Conservation (phyloP, 1,140 invertebrate genomes). For the Aphelinus certus region DNA sequence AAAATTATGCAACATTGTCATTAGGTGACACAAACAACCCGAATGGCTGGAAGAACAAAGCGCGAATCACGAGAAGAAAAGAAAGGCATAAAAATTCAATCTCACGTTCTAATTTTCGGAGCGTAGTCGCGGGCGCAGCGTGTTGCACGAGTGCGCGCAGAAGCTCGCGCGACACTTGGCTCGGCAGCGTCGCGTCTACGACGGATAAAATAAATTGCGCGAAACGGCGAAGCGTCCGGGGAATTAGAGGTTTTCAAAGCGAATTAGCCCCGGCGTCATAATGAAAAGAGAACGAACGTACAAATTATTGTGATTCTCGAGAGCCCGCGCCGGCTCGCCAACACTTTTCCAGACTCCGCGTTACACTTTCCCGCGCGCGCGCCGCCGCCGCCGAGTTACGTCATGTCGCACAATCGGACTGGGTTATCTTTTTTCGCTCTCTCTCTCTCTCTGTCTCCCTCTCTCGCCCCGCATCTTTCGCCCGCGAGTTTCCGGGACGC, state of each 20-base stretch:
- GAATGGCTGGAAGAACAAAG: no score
- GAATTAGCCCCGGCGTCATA: slow-evolving; percentile 15
- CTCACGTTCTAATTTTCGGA: slow-evolving; percentile 2
- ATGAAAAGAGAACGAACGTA: slow-evolving; percentile 19
- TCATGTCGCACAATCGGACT: slow-evolving; percentile 20
- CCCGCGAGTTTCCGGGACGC: slow-evolving; percentile 1
- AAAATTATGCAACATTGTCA: no score
- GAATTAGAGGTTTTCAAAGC: no score
- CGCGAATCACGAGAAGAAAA: no score
- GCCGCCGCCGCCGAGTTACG: slow-evolving; percentile 9
- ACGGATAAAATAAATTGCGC: background rate
- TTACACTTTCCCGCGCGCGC: slow-evolving; percentile 30
- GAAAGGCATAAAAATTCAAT: background rate
- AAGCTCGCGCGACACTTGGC: no score
- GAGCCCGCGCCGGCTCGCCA: background rate
- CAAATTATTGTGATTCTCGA: slow-evolving; percentile 27
- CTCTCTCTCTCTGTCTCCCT: background rate
- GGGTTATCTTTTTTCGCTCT: slow-evolving; percentile 14
- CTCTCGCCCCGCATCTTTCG: background rate
- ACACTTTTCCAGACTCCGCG: slow-evolving; percentile 25
- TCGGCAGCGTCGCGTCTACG: background rate
- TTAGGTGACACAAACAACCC: no score
- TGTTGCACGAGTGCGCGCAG: no score
- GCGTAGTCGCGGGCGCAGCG: no score
- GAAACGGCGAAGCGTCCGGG: background rate